Evolutionary conservation across 2,888 invertebrate genomes (phyloP), one percentile per base, ranked within the genome.

Genomic region (Sialis lutaria): DNA sequence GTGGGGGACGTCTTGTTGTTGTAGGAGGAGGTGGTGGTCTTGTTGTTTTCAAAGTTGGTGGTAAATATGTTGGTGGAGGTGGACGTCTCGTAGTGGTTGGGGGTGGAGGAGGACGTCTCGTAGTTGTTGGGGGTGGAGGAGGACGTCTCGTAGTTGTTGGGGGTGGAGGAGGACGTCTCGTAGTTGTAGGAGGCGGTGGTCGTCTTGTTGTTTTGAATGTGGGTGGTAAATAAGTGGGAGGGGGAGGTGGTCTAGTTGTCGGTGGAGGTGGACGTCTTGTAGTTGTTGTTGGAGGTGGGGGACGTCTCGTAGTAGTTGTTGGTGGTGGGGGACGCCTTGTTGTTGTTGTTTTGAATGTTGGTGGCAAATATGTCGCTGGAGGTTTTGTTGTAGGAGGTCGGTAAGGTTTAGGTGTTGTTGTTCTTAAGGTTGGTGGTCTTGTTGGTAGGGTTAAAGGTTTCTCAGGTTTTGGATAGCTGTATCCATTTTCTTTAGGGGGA

Each of bases 381-480:
- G 44, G 44, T 7, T 33, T 32, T 31, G 32, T 30, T 10, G 44
- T 10, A 34, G 44, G 42, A 13, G 12, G 42, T 13, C n/a, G 42
- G 42, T 13, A n/a, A n/a, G 44, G 44, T 33, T 33, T 44, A 7
- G 33, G 44, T 7, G 44, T 44, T n/a, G 44, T 44, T 12, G 44
- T 44, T 3, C 33, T 43, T 43, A 8, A 6, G 6, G 33, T 32
- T 5, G 33, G 10, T 9, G 10, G 43, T n/a, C 30, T 9, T 30
- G 43, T 43, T 33, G 43, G 33, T 31, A 22, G 22, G 22, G 22
- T 22, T 22, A 22, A 22, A 22, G 22, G 22, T 22, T 22, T 22
- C 22, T 22, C 22, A 22, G 22, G 22, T 22, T 22, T 22, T 22
- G 22, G 22, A 22, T 22, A 22, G 4, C 22, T 22, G 22, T 22